Base-by-base conservation (phyloP, 2,888 invertebrate genomes). In the Reticulitermes lucifugus region DNA sequence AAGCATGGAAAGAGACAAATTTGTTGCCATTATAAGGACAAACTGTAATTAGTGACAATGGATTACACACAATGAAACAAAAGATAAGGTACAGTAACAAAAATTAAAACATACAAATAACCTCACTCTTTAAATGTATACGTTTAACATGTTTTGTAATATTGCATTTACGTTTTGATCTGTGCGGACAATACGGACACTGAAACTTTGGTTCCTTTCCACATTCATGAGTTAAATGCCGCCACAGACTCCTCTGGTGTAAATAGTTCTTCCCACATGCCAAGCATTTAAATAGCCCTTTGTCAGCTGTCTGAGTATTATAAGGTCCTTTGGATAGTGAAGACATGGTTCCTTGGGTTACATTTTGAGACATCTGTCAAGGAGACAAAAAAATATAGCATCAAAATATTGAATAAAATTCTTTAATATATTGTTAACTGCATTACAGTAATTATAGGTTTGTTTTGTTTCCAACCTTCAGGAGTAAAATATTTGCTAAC, bases 161-260 rank as follows among this genome's bases (percentile, higher is more conserved):
- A 83, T 88, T 87, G 25, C 86, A 87, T 86, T 89, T 89, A 73
- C 87, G 87, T 82, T 88, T 86, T 10, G 86, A 87, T 86, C 87
- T 86, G 84, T 88, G 88, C 25, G 87, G 86, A 85, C 89, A 89
- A 85, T 88, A 88, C 2, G 89, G 88, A 85, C 90, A 90, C 85
- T 87, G 87, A 87, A 89, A 89, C 65, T 88, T 87, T 55, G 89
- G 89, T 65, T 88, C 87, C 84, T 87, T 87, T 60, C 88, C 89
- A 86, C 89, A 89, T 84, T 89, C 88, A 71, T 86, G 87, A 25
- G 86, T 87, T 51, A 86, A 70, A 81, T 89, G 89, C 29, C 86
- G 79, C 46, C 85, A 86, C 3, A 88, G 83, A 41, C 83, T 87
- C 14, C 84, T 79, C 73, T 86, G 87, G 55, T 86, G 83, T 41